phyloP scores from a whole-genome alignment of 2,113 vertebrate species.

The Silurus meridionalis region DNA sequence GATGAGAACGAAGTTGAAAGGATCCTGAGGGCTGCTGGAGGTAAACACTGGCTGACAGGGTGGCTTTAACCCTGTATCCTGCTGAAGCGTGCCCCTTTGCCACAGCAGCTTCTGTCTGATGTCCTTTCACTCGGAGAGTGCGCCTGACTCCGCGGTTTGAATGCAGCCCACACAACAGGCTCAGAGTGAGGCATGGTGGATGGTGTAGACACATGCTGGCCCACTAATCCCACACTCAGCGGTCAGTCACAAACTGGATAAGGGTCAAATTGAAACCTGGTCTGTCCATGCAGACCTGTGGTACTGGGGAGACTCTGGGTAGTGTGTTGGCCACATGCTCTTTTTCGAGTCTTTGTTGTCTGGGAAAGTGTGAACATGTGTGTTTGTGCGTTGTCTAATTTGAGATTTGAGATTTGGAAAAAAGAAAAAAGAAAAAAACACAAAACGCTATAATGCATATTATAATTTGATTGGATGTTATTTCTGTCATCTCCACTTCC shows the following conservation, averaged over 20 bases:
- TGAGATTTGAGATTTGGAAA: background rate
- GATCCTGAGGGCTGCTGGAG: constrained; percentile 44
- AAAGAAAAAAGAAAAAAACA: background rate
- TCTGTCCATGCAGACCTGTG: constrained; percentile 18
- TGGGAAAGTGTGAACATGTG: constrained; percentile 11
- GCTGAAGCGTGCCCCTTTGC: constrained; percentile 33
- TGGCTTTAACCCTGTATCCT: constrained; percentile 29
- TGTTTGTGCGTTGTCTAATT: constrained; percentile 29
- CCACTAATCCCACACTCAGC: constrained; percentile 47
- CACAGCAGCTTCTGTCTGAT: constrained; percentile 33
- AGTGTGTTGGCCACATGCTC: constrained; percentile 34
- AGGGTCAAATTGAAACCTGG: constrained; percentile 54
- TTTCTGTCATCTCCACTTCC: background rate
- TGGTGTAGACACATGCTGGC: constrained; percentile 32
- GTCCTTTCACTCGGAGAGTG: constrained; percentile 36
- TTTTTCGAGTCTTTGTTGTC: constrained; percentile 27
- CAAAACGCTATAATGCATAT: background rate
- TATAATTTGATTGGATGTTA: background rate
- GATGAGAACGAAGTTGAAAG: constrained; percentile 46
- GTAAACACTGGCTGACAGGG: constrained; percentile 45
- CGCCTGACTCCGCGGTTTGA: constrained; percentile 38
- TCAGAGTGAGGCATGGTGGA: constrained; percentile 32
- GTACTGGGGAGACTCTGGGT: constrained; percentile 13
- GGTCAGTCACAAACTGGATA: constrained; percentile 49
- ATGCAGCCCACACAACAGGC: constrained; percentile 39